Conservation (phyloP, 2,888 invertebrate species). For the Anticlea derivata region DNA sequence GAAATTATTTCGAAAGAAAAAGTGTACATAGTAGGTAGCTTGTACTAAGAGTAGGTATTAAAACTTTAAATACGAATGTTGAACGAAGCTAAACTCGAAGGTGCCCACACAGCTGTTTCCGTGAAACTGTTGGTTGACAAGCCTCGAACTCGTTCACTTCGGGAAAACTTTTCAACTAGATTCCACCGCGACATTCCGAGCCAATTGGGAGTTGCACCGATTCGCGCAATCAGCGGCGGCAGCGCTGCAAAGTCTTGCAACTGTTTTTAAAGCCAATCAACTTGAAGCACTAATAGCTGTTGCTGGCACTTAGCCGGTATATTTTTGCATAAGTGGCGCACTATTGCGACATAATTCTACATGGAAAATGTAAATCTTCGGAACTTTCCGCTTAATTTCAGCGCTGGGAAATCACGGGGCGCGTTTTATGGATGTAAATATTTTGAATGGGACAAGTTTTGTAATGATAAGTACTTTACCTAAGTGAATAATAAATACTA, state of each 20-base stretch:
- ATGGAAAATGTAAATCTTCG: conserved; percentile 36
- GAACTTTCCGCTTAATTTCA: conserved; percentile 26
- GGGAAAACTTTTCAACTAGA: conserved; percentile 24
- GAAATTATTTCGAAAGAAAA: too few relatives aligned
- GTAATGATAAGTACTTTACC: background rate
- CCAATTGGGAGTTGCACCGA: conserved; percentile 22
- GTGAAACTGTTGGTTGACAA: conserved; percentile 17
- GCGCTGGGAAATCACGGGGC: conserved; percentile 19
- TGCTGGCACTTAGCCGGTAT: conserved; percentile 31
- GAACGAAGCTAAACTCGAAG: background rate
- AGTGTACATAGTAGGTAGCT: background rate
- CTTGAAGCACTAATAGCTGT: conserved; percentile 37
- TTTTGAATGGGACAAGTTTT: conserved; percentile 3
- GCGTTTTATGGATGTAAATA: conserved; percentile 11
- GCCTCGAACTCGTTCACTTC: conserved; percentile 15
- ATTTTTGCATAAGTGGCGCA: conserved; percentile 34
- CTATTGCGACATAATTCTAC: conserved; percentile 32
- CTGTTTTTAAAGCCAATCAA: conserved; percentile 40
- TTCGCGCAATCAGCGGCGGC: conserved; percentile 32
- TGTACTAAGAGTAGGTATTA: too few relatives aligned
- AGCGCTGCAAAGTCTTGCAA: conserved; percentile 23
- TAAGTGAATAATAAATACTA: too few relatives aligned
- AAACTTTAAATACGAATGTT: too few relatives aligned
- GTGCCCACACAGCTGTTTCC: background rate
- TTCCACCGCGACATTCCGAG: too few relatives aligned